Conservation (phyloP, 2,888 invertebrate species). For the Trimorus sp. region DNA sequence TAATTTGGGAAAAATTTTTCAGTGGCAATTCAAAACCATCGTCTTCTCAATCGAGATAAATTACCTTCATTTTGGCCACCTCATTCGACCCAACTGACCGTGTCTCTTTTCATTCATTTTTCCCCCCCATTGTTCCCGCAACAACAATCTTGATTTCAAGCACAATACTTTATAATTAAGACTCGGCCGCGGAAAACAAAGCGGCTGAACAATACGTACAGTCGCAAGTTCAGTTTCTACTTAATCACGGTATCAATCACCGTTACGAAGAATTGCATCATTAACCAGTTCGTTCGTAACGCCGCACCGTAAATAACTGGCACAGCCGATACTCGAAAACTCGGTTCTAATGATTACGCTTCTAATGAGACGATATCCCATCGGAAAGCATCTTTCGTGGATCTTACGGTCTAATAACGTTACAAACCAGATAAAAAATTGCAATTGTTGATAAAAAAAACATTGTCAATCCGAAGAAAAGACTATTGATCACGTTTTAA, state of each 20-base stretch:
- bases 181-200: neutral
- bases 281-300: neutral
- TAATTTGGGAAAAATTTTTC: too few species aligned
- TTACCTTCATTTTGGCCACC: too few species aligned
- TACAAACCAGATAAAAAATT: too few species aligned
- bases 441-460: too few species aligned
- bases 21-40: too few species aligned
- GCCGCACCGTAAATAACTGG: slow-evolving; percentile 7
- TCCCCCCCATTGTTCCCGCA: too few species aligned
- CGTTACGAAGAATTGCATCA: slow-evolving; percentile 1
- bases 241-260: slow-evolving; percentile 4
- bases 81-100: too few species aligned
- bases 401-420: too few species aligned
- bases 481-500: too few species aligned
- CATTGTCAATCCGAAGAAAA: too few species aligned
- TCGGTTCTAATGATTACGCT: slow-evolving; percentile 3
- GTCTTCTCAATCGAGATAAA: too few species aligned
- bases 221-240: neutral
- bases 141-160: neutral
- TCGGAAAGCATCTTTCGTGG: neutral
- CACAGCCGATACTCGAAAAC: neutral
- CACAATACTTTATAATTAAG: neutral
- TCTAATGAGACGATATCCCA: neutral
- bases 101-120: too few species aligned
- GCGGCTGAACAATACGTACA: neutral